Base-by-base conservation (phyloP, 2,797 vertebrate genomes). In the Echiichthys vipera region DNA sequence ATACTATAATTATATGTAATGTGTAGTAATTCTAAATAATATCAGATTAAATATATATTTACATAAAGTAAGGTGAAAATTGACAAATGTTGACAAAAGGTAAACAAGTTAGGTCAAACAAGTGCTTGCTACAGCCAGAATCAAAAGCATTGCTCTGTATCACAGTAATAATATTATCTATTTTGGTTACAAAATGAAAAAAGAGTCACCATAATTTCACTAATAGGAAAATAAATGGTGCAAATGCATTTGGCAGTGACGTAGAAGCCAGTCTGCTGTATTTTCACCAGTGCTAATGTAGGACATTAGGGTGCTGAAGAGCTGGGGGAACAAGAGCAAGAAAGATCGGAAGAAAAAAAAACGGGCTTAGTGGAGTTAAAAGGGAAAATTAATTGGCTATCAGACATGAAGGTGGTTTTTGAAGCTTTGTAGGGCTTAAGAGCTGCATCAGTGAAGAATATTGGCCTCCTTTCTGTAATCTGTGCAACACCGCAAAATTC, bases 321-420 rank as follows among this genome's bases (percentile, higher is more conserved):
- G 81, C 81, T 74, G 65, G 76, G 46, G 37, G 63, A 47, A 39
- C 50, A 58, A 57, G 53, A 58, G 64, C 57, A 46, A 78, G 8
- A 20, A 25, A 42, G 57, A 76, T n/a, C n/a, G n/a, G n/a, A n/a
- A 7, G 43, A 59, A 42, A 72, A 40, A 67, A 51, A 76, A 63
- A 22, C 54, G 51, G 51, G 72, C 74, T 83, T 77, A 71, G 72
- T 49, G n/a, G n/a, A 84, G 73, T 83, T 81, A 74, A 89, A 73
- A 74, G 54, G 42, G 57, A 65, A 83, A 83, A 75, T 83, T 51
- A 87, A 80, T 84, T 84, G 77, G 64, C 81, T 84, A 77, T 86
- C 75, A 71, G 53, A 59, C 80, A 73, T 56, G 43, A 84, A 71
- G 39, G 72, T 77, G 62, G 2, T 66, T 84, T 87, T 78, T 63